Evolutionary conservation across 2,113 vertebrate genomes (phyloP).

Genomic region (Dasyurus viverrinus): DNA sequence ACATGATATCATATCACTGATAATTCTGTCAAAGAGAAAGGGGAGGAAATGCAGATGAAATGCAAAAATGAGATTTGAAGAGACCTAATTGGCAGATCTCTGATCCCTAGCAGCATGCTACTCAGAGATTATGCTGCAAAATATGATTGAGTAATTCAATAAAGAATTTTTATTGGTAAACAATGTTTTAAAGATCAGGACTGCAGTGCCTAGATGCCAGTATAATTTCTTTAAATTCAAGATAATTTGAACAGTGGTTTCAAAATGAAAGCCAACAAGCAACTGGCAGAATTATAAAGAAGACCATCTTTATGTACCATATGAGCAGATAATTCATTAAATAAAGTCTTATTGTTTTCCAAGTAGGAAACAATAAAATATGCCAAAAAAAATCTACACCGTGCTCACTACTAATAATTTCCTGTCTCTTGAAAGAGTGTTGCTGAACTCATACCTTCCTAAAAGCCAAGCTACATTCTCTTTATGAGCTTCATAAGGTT

Average conservation of each 20-base stretch:
- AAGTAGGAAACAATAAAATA: not conserved
- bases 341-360: slow-evolving; percentile 20
- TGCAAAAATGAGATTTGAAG: slow-evolving; percentile 68
- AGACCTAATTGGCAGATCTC: slow-evolving; percentile 41
- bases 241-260: not conserved
- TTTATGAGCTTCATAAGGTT: not conserved
- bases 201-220: not conserved
- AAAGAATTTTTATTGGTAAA: not conserved
- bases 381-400: not conserved
- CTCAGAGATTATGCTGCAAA: slow-evolving; percentile 62
- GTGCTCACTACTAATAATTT: not conserved
- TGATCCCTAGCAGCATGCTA: slow-evolving; percentile 54
- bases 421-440: not conserved
- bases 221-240: not conserved
- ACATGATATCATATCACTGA: slow-evolving; percentile 51
- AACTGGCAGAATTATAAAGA: not conserved
- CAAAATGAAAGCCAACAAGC: not conserved
- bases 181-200: slow-evolving; percentile 39
- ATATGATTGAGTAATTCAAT: slow-evolving; percentile 17
- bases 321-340: slow-evolving; percentile 68
- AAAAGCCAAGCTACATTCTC: not conserved
- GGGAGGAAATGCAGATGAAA: slow-evolving; percentile 61
- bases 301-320: not conserved
- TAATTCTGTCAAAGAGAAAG: slow-evolving; percentile 8
- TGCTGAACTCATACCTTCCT: not conserved